Conservation (phyloP, 2,113 vertebrate species). For the Promerops cafer region DNA sequence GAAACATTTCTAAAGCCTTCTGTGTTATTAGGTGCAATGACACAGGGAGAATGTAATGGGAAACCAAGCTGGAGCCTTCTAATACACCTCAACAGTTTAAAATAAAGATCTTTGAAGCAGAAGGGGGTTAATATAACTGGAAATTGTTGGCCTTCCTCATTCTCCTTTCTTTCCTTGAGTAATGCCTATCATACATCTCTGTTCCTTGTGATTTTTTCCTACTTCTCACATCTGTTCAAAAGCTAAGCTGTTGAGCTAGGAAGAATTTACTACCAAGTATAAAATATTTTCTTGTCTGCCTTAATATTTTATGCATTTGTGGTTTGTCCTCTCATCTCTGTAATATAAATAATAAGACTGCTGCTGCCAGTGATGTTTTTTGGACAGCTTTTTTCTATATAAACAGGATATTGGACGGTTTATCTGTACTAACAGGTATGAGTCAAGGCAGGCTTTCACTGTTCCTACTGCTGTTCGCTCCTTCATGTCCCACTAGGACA, state of each 20-base stretch:
- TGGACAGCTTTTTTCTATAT: background rate
- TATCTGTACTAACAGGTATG: background rate
- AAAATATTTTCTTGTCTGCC: background rate
- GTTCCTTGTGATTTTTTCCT: background rate
- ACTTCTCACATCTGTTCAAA: background rate
- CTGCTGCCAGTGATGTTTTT: background rate
- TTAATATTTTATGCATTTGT: background rate
- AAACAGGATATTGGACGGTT: background rate
- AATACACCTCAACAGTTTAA: slow-evolving; percentile 38
- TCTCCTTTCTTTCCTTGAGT: background rate
- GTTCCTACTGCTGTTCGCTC: background rate
- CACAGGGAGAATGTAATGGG: slow-evolving; percentile 52
- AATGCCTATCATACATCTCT: background rate
- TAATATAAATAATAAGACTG: background rate
- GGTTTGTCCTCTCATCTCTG: background rate
- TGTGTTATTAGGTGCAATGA: slow-evolving; percentile 39
- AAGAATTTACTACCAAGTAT: background rate
- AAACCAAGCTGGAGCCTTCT: slow-evolving; percentile 48
- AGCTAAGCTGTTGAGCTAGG: background rate
- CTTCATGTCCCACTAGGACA: background rate
- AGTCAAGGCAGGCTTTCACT: background rate
- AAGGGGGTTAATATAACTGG: slow-evolving; percentile 31
- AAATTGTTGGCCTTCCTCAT: background rate
- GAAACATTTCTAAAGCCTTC: slow-evolving; percentile 28
- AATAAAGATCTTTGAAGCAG: slow-evolving; percentile 40